Base-by-base conservation (phyloP, 2,113 vertebrate genomes). In the Nasalis larvatus region DNA sequence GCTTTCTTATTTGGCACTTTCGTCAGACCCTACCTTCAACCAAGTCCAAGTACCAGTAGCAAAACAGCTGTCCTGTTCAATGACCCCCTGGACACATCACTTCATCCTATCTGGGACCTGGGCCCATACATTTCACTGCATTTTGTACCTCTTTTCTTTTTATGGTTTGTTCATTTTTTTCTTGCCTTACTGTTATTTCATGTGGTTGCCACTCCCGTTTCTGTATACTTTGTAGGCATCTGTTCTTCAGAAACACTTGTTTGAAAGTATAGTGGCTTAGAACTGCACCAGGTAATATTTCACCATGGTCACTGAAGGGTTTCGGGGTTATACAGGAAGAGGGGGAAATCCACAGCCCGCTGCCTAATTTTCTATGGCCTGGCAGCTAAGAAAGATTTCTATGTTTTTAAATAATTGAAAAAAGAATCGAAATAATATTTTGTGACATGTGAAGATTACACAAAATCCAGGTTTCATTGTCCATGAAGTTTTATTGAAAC, bases 401-500 rank as follows among this genome's bases (percentile, higher is more conserved):
- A 45, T 23, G n/a, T 86, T 91, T 91, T 89, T 42, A 86, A 69
- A 54, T 84, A 32, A 32, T 49, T 80, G 35, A 63, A 91, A 69
- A 71, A n/a, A 74, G 88, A 40, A 63, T 35, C 8, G 73, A 80
- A 81, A 85, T n/a, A 81, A 77, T 40, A 88, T 92, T 89, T 89
- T 3, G 27, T 58, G n/a, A 76, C 42, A 63, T 1, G 4, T 47
- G 12, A 86, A 69, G 60, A 13, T 56, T 20, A 42, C 1, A 2
- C 86, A 40, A 88, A 80, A 47, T 63, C 78, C 32, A 84, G 32
- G 89, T 85, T 35, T 80, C 49, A 37, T 37, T 76, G 69, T 85
- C 60, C 42, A 37, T 76, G 56, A 95, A 89, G 49, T 92, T 96
- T 95, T 83, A 47, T 81, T 86, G 87, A 76, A 91, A 71, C n/a